These are phyloP conservation scores for Motacilla tschutschensis DNA, from an alignment of 2,113 vertebrate genomes.

Conservation along the genomic window DNA sequence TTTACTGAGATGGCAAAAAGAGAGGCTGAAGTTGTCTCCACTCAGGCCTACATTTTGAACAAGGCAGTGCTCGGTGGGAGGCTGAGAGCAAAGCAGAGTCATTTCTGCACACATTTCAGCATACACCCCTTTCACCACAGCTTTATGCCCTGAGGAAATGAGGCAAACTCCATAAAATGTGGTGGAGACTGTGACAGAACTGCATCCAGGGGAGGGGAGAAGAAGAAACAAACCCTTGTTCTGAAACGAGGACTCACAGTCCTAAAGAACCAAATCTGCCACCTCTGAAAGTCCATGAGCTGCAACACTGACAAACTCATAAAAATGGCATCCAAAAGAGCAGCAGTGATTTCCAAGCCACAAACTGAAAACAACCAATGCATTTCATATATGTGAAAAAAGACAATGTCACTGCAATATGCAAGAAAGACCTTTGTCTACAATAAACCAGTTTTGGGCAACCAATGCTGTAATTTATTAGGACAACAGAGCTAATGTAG, in stretches of 20 bases:
- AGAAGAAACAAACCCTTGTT: background rate
- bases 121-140: background rate
- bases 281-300: background rate
- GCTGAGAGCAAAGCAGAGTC: background rate
- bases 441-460: background rate
- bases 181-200: background rate
- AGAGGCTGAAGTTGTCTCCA: background rate
- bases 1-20: background rate
- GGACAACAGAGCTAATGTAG: background rate
- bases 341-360: background rate
- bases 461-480: background rate
- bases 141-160: background rate
- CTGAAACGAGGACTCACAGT: background rate
- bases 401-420: background rate
- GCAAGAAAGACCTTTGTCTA: background rate
- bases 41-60: background rate
- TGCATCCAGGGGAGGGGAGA: background rate
- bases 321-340: background rate
- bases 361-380: background rate
- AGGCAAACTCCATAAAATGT: background rate
- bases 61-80: fast-evolving
- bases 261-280: background rate
- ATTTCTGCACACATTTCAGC: background rate
- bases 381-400: background rate
- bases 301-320: background rate